Percentiles rank a stretch among this genome's conserved stretches.
phyloP scores from a whole-genome alignment of 2,888 invertebrate species.

The Drosophila putrida region DNA sequence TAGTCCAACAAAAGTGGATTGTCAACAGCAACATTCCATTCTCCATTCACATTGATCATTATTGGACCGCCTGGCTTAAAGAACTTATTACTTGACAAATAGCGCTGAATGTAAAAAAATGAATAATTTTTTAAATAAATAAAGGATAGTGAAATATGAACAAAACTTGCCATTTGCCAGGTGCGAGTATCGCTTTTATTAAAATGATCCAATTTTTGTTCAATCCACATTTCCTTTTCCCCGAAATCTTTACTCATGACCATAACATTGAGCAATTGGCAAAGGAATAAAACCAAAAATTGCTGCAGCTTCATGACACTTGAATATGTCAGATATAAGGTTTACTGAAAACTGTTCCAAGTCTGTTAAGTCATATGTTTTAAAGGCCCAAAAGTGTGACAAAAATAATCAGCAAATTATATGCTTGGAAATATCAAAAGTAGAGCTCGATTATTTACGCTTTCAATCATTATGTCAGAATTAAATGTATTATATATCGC shows the following conservation, averaged over 20 bases:
- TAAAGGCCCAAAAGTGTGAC: not conserved
- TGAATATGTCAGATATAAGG: not conserved
- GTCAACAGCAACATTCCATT: slow-evolving; percentile 27
- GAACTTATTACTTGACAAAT: slow-evolving; percentile 15
- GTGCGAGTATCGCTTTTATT: slow-evolving; percentile 47
- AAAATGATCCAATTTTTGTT: slow-evolving; percentile 55
- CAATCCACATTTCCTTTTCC: slow-evolving; percentile 37
- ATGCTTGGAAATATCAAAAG: slow-evolving; percentile 10
- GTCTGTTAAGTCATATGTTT: not conserved
- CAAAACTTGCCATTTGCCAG: slow-evolving; percentile 44
- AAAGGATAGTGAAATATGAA: not conserved
- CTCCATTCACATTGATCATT: slow-evolving; percentile 41
- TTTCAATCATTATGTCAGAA: slow-evolving; percentile 1
- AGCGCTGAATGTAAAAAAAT: slow-evolving; percentile 15
- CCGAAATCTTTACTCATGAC: slow-evolving; percentile 3
- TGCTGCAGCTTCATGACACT: slow-evolving; percentile 1
- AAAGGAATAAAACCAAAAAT: not conserved
- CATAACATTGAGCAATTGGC: not conserved
- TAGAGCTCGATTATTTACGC: slow-evolving; percentile 12
- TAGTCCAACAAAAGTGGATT: slow-evolving; percentile 11
- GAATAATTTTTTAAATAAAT: not conserved
- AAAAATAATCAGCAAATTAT: slow-evolving; percentile 5
- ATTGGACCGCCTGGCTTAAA: slow-evolving; percentile 44
- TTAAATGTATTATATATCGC: not conserved
- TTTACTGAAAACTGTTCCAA: not conserved